These are phyloP conservation scores for Trididemnum clinides DNA, from an alignment of 23 tunicate genomes.

Conservation along the genomic window DNA sequence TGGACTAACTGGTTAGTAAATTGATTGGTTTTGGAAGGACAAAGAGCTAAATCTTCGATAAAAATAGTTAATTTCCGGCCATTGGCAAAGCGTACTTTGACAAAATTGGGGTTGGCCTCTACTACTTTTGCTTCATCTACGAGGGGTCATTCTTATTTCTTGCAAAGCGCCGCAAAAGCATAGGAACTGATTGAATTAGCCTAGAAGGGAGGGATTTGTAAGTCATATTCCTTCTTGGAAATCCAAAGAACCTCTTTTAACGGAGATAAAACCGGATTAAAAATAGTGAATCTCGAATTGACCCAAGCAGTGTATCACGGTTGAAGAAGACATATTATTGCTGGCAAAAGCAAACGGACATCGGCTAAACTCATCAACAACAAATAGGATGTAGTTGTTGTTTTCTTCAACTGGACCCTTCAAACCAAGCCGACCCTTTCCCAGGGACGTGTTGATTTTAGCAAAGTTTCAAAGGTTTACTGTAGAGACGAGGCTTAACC, in stretches of 20 bases:
- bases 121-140: conserved; percentile 10
- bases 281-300: too few species aligned
- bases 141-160: conserved; percentile 10
- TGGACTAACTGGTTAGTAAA: neutral
- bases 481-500: neutral
- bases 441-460: neutral
- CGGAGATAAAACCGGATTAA: too few species aligned
- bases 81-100: neutral
- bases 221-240: too few species aligned
- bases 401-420: neutral
- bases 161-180: too few species aligned
- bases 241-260: too few species aligned
- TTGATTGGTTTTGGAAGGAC: conserved; percentile 3
- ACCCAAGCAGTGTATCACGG: neutral
- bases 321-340: neutral
- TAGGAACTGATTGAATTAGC: too few species aligned
- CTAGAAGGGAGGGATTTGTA: too few species aligned
- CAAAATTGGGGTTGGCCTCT: conserved; percentile 36
- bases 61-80: conserved; percentile 19
- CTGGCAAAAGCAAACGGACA: neutral
- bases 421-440: neutral
- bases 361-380: neutral
- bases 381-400: neutral
- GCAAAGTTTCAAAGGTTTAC: neutral
- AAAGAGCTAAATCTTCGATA: conserved; percentile 12